A percentile compares a stretch with the other conserved stretches of the same genome.
Conservation (phyloP, 2,113 vertebrate genomes). For the Delphinus delphis region DNA sequence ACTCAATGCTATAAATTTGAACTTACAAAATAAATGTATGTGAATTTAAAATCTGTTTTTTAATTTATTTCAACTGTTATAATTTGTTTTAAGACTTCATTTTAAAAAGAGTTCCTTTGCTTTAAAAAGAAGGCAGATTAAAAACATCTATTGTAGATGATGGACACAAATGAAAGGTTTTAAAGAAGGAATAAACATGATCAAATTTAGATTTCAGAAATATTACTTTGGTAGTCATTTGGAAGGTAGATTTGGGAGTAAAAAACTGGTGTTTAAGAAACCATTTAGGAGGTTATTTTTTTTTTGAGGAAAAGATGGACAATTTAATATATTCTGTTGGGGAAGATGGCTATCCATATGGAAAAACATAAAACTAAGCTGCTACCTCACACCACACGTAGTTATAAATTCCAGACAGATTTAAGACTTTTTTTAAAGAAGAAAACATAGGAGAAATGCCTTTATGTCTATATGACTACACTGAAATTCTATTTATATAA, state of each 20-base stretch:
- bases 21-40: conserved; percentile 15
- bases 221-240: not conserved
- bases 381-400: not conserved
- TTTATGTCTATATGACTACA: not conserved
- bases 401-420: not conserved
- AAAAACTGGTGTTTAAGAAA: not conserved
- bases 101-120: not conserved
- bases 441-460: not conserved
- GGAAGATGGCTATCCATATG: not conserved
- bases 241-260: not conserved
- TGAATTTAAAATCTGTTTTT: conserved; percentile 10
- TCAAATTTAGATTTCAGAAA: not conserved
- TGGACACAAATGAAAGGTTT: not conserved
- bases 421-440: not conserved
- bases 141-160: conserved; percentile 17
- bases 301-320: not conserved
- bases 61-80: not conserved
- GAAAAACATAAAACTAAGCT: not conserved
- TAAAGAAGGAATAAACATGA: not conserved
- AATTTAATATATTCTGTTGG: not conserved
- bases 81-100: conserved; percentile 16
- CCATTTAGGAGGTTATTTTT: not conserved
- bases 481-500: not conserved
- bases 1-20: not conserved
- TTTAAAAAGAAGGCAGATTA: conserved; percentile 14